Base-by-base conservation (phyloP, 1,140 invertebrate species). In the Luehdorfia chinensis region DNA sequence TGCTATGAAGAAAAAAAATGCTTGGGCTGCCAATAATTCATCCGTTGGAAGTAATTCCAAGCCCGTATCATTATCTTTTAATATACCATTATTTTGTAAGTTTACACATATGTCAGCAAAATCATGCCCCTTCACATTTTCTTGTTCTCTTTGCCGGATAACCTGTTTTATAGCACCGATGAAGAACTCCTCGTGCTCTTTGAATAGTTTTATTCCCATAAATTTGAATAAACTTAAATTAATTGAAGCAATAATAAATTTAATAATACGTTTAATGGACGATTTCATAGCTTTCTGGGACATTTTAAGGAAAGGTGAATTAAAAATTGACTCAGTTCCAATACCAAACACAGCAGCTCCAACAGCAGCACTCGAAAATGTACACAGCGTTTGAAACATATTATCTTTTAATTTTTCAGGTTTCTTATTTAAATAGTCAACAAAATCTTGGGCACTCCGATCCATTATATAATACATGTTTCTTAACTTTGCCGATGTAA, bases 401-500 rank as follows among this genome's bases (percentile, higher is more conserved):
- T 66, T 31, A 14, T 21, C 43, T 37, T 53, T 46, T 30, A 56
- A 37, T 4, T 56, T 28, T 6, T 66, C 47, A 3, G 65, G 55
- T 39, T 73, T 52, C 0, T 58, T 32, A 4, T 58, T 56, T 4
- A 84, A 43, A 30, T 60, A 56, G 0, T 54, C 32, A 0, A 72
- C 31, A 5, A 75, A 71, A 39, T 78, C 73, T 49, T 59, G 50
- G 18, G 67, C 66, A 52, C 69, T 70, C 31, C 66, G 72, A n/a
- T 75, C 67, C 2, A 79, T 59, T 6, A 75, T 71, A 7, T 76
- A 65, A 19, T 78, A 87, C 84, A 89, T 88, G 8, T 64, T 75
- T 52, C 76, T 83, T 0, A 89, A 69, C 68, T 88, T 89, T 0
- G 60, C 53, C 0, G 80, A 37, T 2, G 79, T 86, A 47, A 89